Percentiles rank a stretch among this genome's conserved stretches.
Conservation (phyloP, 92 coral and sea anemone genomes). For the Bergia puertoricense region DNA sequence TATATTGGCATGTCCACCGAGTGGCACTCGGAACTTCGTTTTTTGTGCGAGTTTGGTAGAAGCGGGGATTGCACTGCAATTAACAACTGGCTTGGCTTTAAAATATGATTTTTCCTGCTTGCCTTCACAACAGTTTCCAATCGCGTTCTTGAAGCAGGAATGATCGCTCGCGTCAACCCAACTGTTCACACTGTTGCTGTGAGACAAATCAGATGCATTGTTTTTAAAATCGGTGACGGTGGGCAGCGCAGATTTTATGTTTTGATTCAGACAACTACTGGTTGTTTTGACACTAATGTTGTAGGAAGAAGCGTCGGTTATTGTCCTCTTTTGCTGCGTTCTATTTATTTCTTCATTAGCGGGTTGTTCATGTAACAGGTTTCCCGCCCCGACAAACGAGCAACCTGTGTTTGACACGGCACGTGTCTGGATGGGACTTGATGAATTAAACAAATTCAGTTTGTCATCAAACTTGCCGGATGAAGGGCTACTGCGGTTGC, state of each 20-base stretch:
- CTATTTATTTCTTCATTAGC: slow-evolving; percentile 25
- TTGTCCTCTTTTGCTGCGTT: not conserved
- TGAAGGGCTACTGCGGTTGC: not conserved
- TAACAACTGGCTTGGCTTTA: slow-evolving; percentile 22
- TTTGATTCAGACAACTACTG: slow-evolving; percentile 6
- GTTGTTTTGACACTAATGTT: slow-evolving; percentile 18
- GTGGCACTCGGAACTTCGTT: slow-evolving; percentile 40
- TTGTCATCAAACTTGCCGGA: slow-evolving; percentile 7
- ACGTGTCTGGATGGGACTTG: slow-evolving; percentile 29
- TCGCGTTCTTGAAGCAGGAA: not conserved
- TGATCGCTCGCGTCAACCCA: not conserved
- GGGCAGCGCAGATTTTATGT: not conserved
- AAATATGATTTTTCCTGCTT: slow-evolving; percentile 10
- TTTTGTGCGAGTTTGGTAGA: slow-evolving; percentile 33
- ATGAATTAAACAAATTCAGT: not conserved
- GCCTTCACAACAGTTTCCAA: not conserved
- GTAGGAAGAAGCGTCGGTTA: not conserved
- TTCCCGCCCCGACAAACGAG: slow-evolving; percentile 47
- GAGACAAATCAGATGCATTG: not conserved
- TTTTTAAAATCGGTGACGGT: slow-evolving; percentile 4
- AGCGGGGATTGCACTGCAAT: slow-evolving; percentile 16
- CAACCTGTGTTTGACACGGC: slow-evolving; percentile 22
- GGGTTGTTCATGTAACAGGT: slow-evolving; percentile 34
- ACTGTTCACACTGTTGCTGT: not conserved
- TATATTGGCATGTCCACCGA: not conserved